These are phyloP conservation scores for Cheilosia scutellata DNA, from an alignment of 2,888 invertebrate species.

Conservation along the genomic window DNA sequence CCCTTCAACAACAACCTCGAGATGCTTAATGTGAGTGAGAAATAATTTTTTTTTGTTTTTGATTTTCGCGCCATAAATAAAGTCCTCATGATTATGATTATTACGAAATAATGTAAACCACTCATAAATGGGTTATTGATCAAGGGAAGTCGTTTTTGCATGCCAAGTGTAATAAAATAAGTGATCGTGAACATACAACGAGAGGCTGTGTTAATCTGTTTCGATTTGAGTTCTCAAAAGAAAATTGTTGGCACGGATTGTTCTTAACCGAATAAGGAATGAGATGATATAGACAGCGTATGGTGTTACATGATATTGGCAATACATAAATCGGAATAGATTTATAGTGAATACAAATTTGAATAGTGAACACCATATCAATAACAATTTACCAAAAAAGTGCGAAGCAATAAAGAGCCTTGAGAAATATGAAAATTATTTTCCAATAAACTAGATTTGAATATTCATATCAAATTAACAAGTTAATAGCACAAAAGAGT, in stretches of 20 bases:
- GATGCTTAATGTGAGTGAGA: neutral
- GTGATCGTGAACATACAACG: constrained; percentile 3
- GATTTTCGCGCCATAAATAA: neutral
- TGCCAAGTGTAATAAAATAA: constrained; percentile 34
- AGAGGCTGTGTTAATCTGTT: constrained; percentile 2
- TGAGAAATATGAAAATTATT: too few species aligned
- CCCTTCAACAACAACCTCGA: neutral
- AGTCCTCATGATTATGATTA: constrained; percentile 20
- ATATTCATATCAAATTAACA: too few species aligned
- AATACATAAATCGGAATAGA: too few species aligned
- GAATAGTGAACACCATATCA: too few species aligned
- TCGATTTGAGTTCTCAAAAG: neutral
- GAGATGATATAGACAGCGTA: neutral
- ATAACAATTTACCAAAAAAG: too few species aligned
- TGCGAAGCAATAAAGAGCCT: too few species aligned
- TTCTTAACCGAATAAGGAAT: neutral
- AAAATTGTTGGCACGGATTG: neutral
- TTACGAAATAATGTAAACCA: constrained; percentile 6
- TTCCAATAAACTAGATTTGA: too few species aligned
- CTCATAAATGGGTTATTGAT: constrained; percentile 60
- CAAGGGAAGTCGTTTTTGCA: constrained; percentile 21
- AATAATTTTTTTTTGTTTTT: neutral
- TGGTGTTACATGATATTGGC: neutral
- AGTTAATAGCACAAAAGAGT: too few species aligned
- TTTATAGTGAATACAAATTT: too few species aligned